A percentile compares a stretch with the other conserved stretches of the same genome.
Conservation (phyloP, 2,113 vertebrate genomes). For the Cyprinus carpio region DNA sequence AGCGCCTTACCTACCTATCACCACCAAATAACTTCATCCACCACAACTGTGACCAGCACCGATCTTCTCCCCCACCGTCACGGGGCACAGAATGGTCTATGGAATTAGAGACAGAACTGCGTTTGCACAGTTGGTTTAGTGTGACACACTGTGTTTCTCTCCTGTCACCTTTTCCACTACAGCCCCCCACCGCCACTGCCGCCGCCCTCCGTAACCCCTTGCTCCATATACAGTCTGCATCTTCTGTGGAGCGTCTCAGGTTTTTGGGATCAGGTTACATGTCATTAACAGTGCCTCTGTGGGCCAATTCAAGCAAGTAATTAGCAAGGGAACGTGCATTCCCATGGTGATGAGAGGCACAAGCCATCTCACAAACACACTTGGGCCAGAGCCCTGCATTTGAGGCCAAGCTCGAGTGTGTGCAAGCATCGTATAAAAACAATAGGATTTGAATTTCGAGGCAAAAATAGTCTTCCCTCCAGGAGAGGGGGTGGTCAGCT, state of each 20-base stretch:
- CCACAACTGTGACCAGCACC: slow-evolving; percentile 8
- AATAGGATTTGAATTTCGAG: slow-evolving; percentile 63
- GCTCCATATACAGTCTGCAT: slow-evolving; percentile 22
- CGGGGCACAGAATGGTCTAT: slow-evolving; percentile 43
- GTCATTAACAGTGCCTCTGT: slow-evolving; percentile 60
- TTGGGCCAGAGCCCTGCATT: not conserved
- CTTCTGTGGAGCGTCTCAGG: slow-evolving; percentile 38
- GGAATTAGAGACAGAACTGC: slow-evolving; percentile 45
- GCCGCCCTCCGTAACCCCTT: not conserved
- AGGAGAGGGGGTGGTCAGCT: slow-evolving; percentile 65
- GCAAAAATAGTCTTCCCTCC: slow-evolving; percentile 65
- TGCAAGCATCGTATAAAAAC: slow-evolving; percentile 67
- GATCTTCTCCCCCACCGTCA: not conserved
- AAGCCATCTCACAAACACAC: slow-evolving; percentile 52
- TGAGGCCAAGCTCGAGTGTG: not conserved
- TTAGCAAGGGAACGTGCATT: slow-evolving; percentile 60
- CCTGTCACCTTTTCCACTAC: slow-evolving; percentile 46
- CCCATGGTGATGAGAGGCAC: slow-evolving; percentile 57
- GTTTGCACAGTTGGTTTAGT: slow-evolving; percentile 55
- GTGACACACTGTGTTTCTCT: slow-evolving; percentile 44
- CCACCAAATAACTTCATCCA: slow-evolving; percentile 25
- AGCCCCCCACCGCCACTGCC: not conserved
- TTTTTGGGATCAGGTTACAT: slow-evolving; percentile 58
- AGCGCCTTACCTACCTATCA: slow-evolving; percentile 18
- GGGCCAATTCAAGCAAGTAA: slow-evolving; percentile 57